Percentiles rank a stretch among this genome's conserved stretches.
phyloP scores from a whole-genome alignment of 2,888 invertebrate genomes.

The Sarcophaga rosellei region DNA sequence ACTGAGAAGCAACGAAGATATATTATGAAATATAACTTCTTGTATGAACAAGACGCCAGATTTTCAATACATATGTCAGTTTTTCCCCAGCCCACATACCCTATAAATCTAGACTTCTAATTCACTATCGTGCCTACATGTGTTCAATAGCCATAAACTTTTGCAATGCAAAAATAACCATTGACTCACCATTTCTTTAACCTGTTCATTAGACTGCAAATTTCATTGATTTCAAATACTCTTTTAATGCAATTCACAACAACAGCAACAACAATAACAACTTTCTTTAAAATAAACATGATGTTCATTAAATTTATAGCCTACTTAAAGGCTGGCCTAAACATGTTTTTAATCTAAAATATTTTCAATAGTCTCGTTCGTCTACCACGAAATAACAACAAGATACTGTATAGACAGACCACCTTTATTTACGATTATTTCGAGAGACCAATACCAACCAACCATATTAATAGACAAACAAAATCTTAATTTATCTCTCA shows the following conservation, averaged over 20 bases:
- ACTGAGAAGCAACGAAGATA: no score
- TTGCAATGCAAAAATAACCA: no score
- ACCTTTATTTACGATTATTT: slow-evolving; percentile 59
- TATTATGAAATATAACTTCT: no score
- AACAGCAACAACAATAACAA: background rate
- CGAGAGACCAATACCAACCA: slow-evolving; percentile 4
- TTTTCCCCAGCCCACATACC: no score
- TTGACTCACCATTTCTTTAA: no score
- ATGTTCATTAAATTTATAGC: background rate
- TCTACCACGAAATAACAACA: background rate
- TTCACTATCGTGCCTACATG: no score
- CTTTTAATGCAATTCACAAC: background rate
- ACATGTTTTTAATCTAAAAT: slow-evolving; percentile 37
- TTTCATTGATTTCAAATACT: background rate
- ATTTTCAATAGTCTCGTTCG: background rate
- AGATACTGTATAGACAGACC: background rate
- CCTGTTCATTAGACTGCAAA: background rate
- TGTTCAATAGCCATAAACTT: no score
- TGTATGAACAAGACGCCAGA: no score
- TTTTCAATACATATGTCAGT: no score
- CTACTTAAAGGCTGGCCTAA: background rate
- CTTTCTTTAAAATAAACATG: background rate
- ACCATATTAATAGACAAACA: slow-evolving; percentile 3
- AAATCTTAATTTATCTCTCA: background rate
- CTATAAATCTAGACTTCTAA: no score